Percentiles rank a stretch among this genome's conserved stretches.
Evolutionary conservation across 2,888 invertebrate species (phyloP).

Genomic region (Dendrolimus pini): DNA sequence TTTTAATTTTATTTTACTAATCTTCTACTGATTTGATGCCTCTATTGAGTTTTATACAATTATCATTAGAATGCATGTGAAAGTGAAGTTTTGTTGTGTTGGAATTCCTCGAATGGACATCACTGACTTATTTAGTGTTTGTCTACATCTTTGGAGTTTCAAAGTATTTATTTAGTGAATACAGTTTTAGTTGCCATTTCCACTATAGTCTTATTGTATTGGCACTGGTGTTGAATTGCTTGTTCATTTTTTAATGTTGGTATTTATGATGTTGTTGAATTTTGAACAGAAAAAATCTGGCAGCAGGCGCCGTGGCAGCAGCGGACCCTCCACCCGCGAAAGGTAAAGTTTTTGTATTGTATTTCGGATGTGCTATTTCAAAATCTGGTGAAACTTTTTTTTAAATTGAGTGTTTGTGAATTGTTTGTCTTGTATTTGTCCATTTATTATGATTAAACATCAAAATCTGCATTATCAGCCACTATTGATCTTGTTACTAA

Average conservation of each 20-base stretch:
- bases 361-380: no score
- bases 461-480: no score
- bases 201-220: constrained; percentile 72
- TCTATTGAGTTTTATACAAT: constrained; percentile 42
- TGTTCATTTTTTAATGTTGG: constrained; percentile 16
- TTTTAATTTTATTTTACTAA: constrained; percentile 33
- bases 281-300: constrained; percentile 69
- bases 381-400: no score
- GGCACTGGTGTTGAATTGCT: constrained; percentile 67
- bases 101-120: constrained; percentile 35
- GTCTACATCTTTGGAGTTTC: constrained; percentile 16
- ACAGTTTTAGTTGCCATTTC: constrained; percentile 63
- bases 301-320: constrained; percentile 57
- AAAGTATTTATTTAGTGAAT: constrained; percentile 51
- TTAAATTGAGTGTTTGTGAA: no score
- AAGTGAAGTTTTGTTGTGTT: constrained; percentile 40
- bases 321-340: constrained; percentile 52
- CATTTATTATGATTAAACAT: no score
- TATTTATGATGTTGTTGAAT: constrained; percentile 38
- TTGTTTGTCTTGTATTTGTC: no score
- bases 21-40: constrained; percentile 43
- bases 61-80: constrained; percentile 59
- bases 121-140: constrained; percentile 5
- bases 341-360: constrained; percentile 34
- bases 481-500: no score